Conservation (phyloP, 2,888 invertebrate genomes). For the Coleophora deauratella region DNA sequence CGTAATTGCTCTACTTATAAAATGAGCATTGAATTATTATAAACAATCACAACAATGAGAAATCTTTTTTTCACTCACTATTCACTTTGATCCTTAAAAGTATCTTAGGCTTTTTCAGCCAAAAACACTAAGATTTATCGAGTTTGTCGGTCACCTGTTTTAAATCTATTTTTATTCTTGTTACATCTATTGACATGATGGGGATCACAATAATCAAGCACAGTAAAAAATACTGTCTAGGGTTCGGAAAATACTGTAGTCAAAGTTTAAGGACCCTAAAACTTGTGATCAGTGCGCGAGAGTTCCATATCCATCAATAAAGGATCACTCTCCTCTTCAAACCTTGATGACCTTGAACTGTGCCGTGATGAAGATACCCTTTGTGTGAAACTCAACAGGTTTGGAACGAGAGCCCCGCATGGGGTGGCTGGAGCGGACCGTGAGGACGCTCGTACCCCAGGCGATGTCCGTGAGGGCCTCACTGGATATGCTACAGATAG, state of each 20-base stretch:
- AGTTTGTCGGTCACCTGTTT: no score
- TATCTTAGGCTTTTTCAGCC: no score
- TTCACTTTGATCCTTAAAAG: no score
- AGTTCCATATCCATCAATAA: constrained; percentile 66
- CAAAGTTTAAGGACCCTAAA: constrained; percentile 26
- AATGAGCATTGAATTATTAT: constrained; percentile 42
- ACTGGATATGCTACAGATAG: constrained; percentile 55
- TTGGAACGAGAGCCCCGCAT: constrained; percentile 79
- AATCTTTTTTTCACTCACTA: constrained; percentile 11
- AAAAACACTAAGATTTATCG: no score
- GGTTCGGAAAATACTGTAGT: neutral
- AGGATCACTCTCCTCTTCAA: constrained; percentile 76
- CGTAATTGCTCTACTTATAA: constrained; percentile 38
- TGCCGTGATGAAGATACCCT: constrained; percentile 65
- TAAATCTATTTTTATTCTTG: no score
- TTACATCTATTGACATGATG: neutral
- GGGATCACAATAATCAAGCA: constrained; percentile 5
- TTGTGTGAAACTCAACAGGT: constrained; percentile 75
- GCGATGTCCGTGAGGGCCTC: constrained; percentile 47
- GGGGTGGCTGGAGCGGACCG: constrained; percentile 88
- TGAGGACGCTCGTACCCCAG: constrained; percentile 77
- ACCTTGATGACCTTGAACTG: constrained; percentile 58
- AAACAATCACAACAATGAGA: constrained; percentile 56
- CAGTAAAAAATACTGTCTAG: neutral
- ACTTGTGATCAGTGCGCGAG: constrained; percentile 50